These are phyloP conservation scores for Myioborus miniatus DNA, from an alignment of 2,797 vertebrate species.

Conservation along the genomic window DNA sequence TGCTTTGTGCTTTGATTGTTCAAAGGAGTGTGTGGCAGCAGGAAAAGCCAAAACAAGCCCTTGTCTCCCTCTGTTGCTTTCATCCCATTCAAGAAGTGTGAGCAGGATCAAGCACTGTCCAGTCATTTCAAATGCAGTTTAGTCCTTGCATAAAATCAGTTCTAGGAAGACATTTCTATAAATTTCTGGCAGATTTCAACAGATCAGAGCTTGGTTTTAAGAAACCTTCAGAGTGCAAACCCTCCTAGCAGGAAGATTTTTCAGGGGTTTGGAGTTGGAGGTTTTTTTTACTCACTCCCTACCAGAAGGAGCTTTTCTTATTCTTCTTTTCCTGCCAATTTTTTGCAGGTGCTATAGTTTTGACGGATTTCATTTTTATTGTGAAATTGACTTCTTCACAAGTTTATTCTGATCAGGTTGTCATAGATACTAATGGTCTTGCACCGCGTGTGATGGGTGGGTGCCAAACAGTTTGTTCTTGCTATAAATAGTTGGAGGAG, in stretches of 20 bases:
- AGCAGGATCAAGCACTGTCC: background rate
- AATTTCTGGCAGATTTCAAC: background rate
- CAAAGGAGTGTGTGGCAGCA: background rate
- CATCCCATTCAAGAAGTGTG: background rate
- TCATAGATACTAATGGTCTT: slow-evolving; percentile 66
- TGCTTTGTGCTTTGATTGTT: background rate
- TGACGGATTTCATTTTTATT: slow-evolving; percentile 51
- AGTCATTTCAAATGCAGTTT: background rate
- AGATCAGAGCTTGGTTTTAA: background rate
- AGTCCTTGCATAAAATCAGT: background rate
- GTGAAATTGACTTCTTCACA: slow-evolving; percentile 41
- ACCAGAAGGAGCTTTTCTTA: background rate
- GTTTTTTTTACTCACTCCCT: background rate
- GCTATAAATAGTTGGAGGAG: slow-evolving; percentile 47
- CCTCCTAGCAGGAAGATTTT: background rate
- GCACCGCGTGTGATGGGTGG: background rate
- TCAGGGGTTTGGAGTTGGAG: background rate
- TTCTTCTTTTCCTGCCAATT: background rate
- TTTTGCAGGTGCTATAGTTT: slow-evolving; percentile 32
- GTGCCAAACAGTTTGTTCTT: slow-evolving; percentile 26
- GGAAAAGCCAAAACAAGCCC: background rate
- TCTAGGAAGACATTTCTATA: background rate
- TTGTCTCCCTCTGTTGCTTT: background rate
- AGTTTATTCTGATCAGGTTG: slow-evolving; percentile 68
- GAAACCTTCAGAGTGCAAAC: background rate